phyloP scores from a whole-genome alignment of 2,797 vertebrate genomes.

The Rhadinocentrus ornatus region DNA sequence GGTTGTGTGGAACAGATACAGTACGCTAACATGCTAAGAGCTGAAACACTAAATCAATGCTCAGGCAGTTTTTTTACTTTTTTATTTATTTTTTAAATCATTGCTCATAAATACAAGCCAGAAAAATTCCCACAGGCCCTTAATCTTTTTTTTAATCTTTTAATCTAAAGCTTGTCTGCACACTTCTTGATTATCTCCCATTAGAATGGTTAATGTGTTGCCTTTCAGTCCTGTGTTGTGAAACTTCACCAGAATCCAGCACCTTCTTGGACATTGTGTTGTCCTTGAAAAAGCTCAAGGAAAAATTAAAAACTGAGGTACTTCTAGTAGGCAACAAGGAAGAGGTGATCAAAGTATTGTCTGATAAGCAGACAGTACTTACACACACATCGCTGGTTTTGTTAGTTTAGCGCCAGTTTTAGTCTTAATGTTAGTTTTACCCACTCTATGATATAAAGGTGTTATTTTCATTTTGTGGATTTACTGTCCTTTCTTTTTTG shows the following conservation, averaged over 20 bases:
- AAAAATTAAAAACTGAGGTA: slow-evolving; percentile 2
- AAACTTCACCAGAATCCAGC: slow-evolving; percentile 11
- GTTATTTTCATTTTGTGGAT: background rate
- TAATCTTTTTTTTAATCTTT: background rate
- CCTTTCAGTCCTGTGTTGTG: slow-evolving; percentile 15
- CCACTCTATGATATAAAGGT: too few relatives aligned
- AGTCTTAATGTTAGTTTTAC: too few relatives aligned
- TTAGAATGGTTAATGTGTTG: background rate
- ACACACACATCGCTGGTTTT: too few relatives aligned
- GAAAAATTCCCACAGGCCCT: background rate
- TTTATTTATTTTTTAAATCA: background rate
- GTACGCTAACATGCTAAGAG: slow-evolving; percentile 3
- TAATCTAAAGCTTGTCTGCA: background rate
- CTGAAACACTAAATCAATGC: slow-evolving; percentile 29
- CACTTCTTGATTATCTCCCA: background rate
- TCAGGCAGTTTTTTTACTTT: background rate
- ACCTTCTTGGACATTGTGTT: slow-evolving; percentile 19
- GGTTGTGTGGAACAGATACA: slow-evolving; percentile 17
- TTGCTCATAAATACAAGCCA: background rate
- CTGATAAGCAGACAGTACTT: too few relatives aligned
- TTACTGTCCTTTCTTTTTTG: background rate
- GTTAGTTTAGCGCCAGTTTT: too few relatives aligned
- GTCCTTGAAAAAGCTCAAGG: slow-evolving; percentile 23
- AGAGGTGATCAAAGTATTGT: slow-evolving; percentile 9
- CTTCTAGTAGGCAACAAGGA: slow-evolving; percentile 4